Evolutionary conservation across 2,113 vertebrate genomes (phyloP).

Genomic region (Blennius ocellaris): DNA sequence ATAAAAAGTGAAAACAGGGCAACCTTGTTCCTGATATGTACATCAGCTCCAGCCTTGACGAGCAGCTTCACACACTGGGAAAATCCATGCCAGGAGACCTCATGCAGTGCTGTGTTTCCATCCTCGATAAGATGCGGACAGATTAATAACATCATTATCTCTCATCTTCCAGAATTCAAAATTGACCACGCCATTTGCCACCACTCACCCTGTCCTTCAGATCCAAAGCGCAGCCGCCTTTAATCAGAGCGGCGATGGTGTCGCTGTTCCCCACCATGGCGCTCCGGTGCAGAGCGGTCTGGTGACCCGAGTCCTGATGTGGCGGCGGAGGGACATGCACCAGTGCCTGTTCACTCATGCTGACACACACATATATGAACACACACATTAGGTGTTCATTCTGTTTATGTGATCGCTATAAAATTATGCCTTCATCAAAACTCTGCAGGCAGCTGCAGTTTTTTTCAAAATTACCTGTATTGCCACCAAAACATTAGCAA

Average conservation of each 20-base stretch:
- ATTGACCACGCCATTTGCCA: too few relatives aligned
- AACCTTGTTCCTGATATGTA: constrained; percentile 92
- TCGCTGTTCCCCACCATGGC: constrained; percentile 88
- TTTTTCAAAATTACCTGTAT: too few relatives aligned
- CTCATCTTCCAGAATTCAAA: too few relatives aligned
- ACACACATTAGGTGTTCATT: background rate
- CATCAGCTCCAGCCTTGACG: constrained; percentile 89
- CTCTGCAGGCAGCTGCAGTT: too few relatives aligned
- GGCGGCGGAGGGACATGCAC: constrained; percentile 11
- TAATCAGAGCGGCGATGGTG: constrained; percentile 85
- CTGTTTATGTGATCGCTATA: too few relatives aligned
- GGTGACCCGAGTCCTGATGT: constrained; percentile 67
- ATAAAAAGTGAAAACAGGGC: too few relatives aligned
- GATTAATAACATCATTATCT: background rate
- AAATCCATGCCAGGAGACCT: constrained; percentile 93
- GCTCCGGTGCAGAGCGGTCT: constrained; percentile 90
- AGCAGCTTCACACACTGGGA: constrained; percentile 90
- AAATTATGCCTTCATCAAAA: too few relatives aligned
- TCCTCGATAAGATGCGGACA: constrained; percentile 77
- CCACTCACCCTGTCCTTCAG: constrained; percentile 89
- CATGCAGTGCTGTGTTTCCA: constrained; percentile 92
- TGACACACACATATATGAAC: background rate
- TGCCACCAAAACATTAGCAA: too few relatives aligned
- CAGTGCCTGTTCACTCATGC: constrained; percentile 39
- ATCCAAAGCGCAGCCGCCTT: constrained; percentile 91